These are phyloP conservation scores for Synaphobranchus kaupii DNA, from an alignment of 2,797 vertebrate species.

Conservation along the genomic window DNA sequence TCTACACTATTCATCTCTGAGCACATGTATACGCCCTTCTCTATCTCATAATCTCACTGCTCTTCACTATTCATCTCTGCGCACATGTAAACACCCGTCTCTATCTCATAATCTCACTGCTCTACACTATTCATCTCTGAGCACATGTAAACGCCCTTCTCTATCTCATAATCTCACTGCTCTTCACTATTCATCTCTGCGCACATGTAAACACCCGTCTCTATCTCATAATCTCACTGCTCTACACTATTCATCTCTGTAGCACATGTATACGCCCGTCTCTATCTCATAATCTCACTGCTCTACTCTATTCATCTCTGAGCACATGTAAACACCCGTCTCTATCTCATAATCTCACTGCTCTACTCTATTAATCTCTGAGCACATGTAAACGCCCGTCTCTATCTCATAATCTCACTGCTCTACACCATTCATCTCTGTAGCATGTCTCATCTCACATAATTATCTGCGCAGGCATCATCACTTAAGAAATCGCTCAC, in stretches of 20 bases:
- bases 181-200: not conserved
- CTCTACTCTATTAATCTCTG: not conserved
- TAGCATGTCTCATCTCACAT: not conserved
- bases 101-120: conserved; percentile 4
- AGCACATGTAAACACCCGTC: not conserved
- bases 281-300: conserved; percentile 10
- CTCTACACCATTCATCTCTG: not conserved
- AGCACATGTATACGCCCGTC: not conserved
- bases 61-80: not conserved
- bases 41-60: conserved; percentile 4
- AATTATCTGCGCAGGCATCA: not conserved
- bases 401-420: conserved; percentile 11
- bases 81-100: not conserved
- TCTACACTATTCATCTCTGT: not conserved
- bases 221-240: conserved; percentile 4
- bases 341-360: conserved; percentile 10
- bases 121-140: not conserved
- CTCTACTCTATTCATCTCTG: not conserved
- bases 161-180: conserved; percentile 4
- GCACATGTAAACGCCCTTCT: not conserved
- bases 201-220: not conserved
- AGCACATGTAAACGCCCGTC: not conserved
- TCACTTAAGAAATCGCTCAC: not conserved
- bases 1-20: not conserved
- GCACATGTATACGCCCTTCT: not conserved